These are phyloP conservation scores for Cygnus buccinator DNA, from an alignment of 2,113 vertebrate species.

Conservation along the genomic window DNA sequence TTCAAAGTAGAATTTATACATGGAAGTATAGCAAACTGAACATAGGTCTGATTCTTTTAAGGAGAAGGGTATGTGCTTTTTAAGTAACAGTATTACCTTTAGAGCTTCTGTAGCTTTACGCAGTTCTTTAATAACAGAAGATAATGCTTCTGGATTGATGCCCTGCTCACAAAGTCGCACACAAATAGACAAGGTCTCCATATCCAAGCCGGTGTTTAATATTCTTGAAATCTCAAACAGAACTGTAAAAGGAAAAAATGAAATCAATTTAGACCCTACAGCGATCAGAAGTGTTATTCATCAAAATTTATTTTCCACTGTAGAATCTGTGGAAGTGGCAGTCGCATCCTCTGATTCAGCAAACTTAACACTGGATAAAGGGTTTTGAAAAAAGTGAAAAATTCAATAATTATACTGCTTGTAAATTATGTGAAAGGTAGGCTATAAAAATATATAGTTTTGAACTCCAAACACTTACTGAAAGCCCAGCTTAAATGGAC, in stretches of 20 bases:
- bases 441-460: neutral
- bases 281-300: neutral
- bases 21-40: neutral
- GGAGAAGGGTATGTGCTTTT: neutral
- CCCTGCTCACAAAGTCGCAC: constrained; percentile 97
- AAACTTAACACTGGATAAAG: neutral
- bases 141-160: constrained; percentile 96
- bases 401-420: neutral
- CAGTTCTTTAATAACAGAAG: constrained; percentile 95
- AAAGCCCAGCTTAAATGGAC: neutral
- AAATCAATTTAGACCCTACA: neutral
- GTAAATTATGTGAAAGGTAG: neutral
- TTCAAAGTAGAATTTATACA: neutral
- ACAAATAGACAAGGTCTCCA: constrained; percentile 97
- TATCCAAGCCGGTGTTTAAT: constrained; percentile 95
- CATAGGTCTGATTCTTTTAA: neutral
- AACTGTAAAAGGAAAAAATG: constrained; percentile 75
- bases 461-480: neutral
- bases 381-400: neutral
- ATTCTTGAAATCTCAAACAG: constrained; percentile 95
- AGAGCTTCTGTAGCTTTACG: constrained; percentile 92
- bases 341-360: neutral
- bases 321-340: neutral
- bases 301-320: neutral
- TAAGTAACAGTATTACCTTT: constrained; percentile 80